A percentile compares a stretch with the other conserved stretches of the same genome.
Conservation (phyloP, 2,888 invertebrate species). For the Oasisia sp. region DNA sequence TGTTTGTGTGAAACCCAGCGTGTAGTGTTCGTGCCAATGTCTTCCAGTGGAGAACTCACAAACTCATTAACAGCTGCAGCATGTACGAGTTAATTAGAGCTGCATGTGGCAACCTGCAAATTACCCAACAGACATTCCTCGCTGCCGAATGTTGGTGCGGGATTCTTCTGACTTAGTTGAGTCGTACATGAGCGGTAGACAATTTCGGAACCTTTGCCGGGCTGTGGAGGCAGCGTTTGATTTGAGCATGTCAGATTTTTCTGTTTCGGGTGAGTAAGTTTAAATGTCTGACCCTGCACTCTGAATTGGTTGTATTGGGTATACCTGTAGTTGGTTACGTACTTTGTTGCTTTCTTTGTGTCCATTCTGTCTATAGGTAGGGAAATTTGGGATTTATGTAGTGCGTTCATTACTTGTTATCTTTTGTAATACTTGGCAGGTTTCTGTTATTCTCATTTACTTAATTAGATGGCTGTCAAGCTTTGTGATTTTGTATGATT, state of each 20-base stretch:
- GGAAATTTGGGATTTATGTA: background rate
- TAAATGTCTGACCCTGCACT: too few species aligned
- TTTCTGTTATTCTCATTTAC: background rate
- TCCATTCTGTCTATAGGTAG: too few species aligned
- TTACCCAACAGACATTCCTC: conserved; percentile 1
- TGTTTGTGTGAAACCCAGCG: too few species aligned
- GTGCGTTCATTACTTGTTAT: background rate
- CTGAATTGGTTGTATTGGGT: too few species aligned
- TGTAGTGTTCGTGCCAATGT: background rate
- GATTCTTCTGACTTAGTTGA: background rate
- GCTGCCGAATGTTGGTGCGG: background rate
- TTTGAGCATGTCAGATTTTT: too few species aligned
- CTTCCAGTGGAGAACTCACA: background rate
- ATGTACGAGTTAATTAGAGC: background rate
- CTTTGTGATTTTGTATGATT: background rate
- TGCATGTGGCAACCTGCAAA: background rate
- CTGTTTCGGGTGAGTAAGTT: too few species aligned
- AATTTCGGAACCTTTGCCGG: background rate
- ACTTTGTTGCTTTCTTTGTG: too few species aligned
- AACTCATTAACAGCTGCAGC: background rate
- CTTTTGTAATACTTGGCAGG: background rate
- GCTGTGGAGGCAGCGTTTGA: background rate
- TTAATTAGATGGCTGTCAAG: background rate
- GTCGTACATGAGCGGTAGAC: background rate
- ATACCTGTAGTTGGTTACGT: too few species aligned